Evolutionary conservation across 2,797 vertebrate species (phyloP).

Genomic region (Onychomys torridus): DNA sequence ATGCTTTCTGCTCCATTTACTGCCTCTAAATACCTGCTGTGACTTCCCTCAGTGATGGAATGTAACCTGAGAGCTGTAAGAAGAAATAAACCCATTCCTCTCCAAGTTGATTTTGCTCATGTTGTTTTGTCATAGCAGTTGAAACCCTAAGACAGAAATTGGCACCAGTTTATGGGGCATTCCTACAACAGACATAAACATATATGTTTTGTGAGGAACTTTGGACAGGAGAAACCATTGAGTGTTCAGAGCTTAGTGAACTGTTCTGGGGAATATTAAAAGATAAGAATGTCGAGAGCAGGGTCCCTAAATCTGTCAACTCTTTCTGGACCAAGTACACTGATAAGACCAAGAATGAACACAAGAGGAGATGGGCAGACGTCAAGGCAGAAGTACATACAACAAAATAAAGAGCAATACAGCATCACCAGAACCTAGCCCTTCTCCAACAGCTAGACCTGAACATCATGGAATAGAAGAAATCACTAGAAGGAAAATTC

Average conservation of each 20-base stretch:
- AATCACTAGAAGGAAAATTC: too few relatives aligned
- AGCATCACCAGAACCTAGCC: too few relatives aligned
- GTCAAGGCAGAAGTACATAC: too few relatives aligned
- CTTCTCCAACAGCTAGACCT: too few relatives aligned
- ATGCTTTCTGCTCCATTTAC: neutral
- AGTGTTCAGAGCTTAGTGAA: neutral
- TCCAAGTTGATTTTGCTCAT: neutral
- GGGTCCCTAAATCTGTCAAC: too few relatives aligned
- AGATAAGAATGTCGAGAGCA: neutral
- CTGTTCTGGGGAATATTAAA: neutral
- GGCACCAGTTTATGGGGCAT: neutral
- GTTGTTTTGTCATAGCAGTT: neutral
- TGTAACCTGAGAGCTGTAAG: neutral
- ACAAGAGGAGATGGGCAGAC: too few relatives aligned
- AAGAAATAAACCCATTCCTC: neutral
- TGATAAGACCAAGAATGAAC: too few relatives aligned
- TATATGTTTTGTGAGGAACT: neutral
- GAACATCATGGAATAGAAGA: too few relatives aligned
- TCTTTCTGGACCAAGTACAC: too few relatives aligned
- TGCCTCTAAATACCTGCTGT: neutral
- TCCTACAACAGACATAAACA: neutral
- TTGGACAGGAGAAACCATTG: neutral
- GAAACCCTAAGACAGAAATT: neutral
- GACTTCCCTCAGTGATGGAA: neutral
- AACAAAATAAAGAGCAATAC: too few relatives aligned